Conservation (phyloP, 2,888 invertebrate genomes). For the Amiota mariae region DNA sequence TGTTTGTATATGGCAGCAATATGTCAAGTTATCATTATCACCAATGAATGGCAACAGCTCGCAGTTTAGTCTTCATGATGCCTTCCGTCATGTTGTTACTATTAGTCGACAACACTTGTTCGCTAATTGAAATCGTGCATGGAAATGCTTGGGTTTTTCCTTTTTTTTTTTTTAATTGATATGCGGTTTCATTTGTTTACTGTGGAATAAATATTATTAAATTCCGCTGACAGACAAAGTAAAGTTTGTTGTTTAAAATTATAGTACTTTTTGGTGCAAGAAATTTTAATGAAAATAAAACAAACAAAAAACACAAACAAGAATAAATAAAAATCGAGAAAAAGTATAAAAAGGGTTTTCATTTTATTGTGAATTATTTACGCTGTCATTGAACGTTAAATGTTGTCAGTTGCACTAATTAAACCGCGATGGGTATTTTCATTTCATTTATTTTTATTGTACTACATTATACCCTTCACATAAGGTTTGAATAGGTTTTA, state of each 20-base stretch:
- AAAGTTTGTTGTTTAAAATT: neutral
- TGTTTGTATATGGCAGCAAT: conserved; percentile 40
- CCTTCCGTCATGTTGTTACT: neutral
- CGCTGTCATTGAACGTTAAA: conserved; percentile 30
- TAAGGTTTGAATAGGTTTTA: too few relatives aligned
- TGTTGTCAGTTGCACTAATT: conserved; percentile 47
- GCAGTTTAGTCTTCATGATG: conserved; percentile 5
- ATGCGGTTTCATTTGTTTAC: conserved; percentile 16
- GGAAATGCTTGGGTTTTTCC: neutral
- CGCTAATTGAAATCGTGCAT: conserved; percentile 58
- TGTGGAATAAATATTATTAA: neutral
- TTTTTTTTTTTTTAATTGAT: neutral
- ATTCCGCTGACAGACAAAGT: neutral
- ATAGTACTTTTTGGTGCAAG: neutral
- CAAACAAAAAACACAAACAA: neutral
- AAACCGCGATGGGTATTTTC: conserved; percentile 38
- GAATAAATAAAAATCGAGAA: neutral
- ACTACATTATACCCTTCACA: neutral
- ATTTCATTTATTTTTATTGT: neutral
- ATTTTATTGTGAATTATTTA: conserved; percentile 15
- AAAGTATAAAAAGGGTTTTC: too few relatives aligned
- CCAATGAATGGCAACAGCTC: conserved; percentile 3
- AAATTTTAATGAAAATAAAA: neutral
- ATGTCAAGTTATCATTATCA: conserved; percentile 54
- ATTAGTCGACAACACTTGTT: conserved; percentile 2